Percentiles rank a stretch among this genome's conserved stretches.
These are phyloP conservation scores for Australoheros facetus DNA, from an alignment of 2,797 vertebrate species.

Conservation along the genomic window DNA sequence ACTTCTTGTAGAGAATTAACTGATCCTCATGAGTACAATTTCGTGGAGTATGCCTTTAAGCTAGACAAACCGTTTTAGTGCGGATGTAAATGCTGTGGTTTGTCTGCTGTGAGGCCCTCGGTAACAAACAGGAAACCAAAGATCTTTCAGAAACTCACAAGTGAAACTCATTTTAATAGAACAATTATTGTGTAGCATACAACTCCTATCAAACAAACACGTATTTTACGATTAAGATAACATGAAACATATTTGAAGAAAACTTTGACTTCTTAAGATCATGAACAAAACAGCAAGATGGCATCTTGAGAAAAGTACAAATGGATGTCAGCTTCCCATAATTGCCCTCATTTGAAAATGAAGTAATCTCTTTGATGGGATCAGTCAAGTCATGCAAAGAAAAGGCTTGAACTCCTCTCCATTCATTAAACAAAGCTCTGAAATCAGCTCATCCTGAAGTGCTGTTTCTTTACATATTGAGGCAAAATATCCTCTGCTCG, in stretches of 20 bases:
- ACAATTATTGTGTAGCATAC: neutral
- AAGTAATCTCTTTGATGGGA: conserved; percentile 60
- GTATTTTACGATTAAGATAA: neutral
- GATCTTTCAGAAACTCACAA: neutral
- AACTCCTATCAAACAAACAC: neutral
- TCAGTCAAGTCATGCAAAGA: conserved; percentile 56
- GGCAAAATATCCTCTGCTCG: neutral
- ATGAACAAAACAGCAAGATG: neutral
- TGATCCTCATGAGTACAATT: neutral
- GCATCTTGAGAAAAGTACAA: neutral
- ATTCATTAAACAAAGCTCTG: conserved; percentile 41
- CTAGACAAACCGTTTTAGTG: neutral
- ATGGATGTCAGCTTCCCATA: neutral
- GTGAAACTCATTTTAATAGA: neutral
- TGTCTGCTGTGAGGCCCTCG: conserved; percentile 11
- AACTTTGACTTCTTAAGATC: neutral
- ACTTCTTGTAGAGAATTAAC: neutral
- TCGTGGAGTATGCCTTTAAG: neutral
- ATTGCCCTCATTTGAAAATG: conserved; percentile 39
- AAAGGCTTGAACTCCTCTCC: conserved; percentile 37
- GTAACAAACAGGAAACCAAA: conserved; percentile 63
- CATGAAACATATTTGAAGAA: neutral
- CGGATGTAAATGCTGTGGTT: conserved; percentile 47
- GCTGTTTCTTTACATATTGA: conserved; percentile 14
- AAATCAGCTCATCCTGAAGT: conserved; percentile 37